A percentile compares a stretch with the other conserved stretches of the same genome.
phyloP scores from a whole-genome alignment of 2,797 vertebrate genomes.

The Coluber constrictor region DNA sequence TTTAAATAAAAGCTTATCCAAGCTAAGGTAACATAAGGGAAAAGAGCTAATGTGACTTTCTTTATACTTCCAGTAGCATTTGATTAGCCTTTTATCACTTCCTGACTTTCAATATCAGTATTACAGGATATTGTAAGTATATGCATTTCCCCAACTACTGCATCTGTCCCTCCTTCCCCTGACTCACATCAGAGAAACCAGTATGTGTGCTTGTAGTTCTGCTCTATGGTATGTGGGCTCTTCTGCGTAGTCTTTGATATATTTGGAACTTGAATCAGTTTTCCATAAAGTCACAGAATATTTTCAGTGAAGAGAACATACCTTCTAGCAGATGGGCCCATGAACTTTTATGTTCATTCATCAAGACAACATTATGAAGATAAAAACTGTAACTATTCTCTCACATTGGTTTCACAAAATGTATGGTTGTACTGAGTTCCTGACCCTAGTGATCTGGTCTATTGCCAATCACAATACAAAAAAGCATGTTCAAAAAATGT shows the following conservation, averaged over 20 bases:
- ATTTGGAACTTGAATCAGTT: background rate
- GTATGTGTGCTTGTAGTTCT: background rate
- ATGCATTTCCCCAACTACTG: background rate
- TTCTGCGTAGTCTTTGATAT: background rate
- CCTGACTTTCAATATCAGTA: background rate
- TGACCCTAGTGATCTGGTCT: background rate
- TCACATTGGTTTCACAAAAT: background rate
- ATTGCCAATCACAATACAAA: background rate
- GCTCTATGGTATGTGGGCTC: background rate
- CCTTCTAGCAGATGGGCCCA: background rate
- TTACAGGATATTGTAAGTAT: background rate
- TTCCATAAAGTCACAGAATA: background rate
- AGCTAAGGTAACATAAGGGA: background rate
- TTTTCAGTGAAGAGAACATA: background rate
- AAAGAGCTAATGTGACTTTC: background rate
- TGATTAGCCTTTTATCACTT: background rate
- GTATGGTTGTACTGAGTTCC: background rate
- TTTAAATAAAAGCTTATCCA: background rate
- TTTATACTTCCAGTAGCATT: background rate
- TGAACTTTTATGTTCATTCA: background rate
- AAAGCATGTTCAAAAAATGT: background rate
- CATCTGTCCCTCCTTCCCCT: background rate
- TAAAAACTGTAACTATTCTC: background rate
- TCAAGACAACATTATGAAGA: background rate
- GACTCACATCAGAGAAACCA: background rate